Evolutionary conservation across 2,888 invertebrate genomes (phyloP), one percentile per base, ranked within the genome.

Genomic region (Tipula lateralis): DNA sequence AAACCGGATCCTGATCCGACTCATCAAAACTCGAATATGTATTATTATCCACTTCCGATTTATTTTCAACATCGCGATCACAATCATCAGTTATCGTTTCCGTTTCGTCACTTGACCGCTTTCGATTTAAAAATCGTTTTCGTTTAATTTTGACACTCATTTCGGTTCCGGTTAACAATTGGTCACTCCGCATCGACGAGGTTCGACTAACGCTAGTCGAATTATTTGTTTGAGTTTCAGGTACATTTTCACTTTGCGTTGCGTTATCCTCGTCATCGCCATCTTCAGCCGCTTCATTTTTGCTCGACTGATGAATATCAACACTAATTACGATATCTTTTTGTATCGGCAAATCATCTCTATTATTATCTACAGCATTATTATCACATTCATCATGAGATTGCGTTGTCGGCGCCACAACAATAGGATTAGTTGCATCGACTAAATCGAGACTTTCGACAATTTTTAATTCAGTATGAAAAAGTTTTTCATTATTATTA

Each of bases 11-110:
- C 16, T 82, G 82, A n/a, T 83, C 83, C 4, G 34, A 83, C 12
- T 83, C 83, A 83, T 83, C 83, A 36, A 83, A 32, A 83, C 83
- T 83, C 16, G 83, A 83, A 82, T 66, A 66, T 12, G 66, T 66
- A 66, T 66, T 66, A 66, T 66, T 66, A 24, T 66, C 66, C 24
- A 66, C 19, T 13, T 30, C 29, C 5, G 81, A 81, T 30, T 30
- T 82, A 30, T 13, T 32, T 4, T 19, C 82, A n/a, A n/a, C n/a
- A 30, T 30, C 30, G 12, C 29, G 29, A 13, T 30, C 81, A 82
- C n/a, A 16, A 30, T n/a, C 82, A 29, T 83, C 83, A 0, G 13
- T 32, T 0, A 1, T 6, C 2, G 29, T 4, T 2, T 30, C 30
- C 5, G 83, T n/a, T n/a, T 16, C 19, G 36, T 36, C 24, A 34